A percentile compares a stretch with the other conserved stretches of the same genome.
Evolutionary conservation across 2,113 vertebrate species (phyloP).

Genomic region (Vulpes vulpes): DNA sequence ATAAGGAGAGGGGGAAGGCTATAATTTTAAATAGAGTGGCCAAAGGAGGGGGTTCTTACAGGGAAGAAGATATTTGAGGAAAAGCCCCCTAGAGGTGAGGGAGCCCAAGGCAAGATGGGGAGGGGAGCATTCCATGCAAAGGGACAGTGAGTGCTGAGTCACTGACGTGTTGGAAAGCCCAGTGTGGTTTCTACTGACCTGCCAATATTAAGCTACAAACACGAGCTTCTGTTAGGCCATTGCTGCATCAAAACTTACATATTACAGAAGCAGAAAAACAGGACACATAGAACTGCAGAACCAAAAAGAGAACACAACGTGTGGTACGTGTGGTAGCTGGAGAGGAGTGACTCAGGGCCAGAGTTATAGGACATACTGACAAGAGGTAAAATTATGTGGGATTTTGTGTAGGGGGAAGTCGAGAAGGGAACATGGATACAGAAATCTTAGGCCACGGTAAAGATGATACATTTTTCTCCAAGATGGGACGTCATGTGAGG

Average conservation of each 20-base stretch:
- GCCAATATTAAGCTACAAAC: no score
- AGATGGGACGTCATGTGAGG: neutral
- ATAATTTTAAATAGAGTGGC: neutral
- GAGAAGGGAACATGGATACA: rapidly evolving
- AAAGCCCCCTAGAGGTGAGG: neutral
- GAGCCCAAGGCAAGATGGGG: neutral
- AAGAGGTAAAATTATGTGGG: neutral
- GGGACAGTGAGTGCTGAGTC: no score
- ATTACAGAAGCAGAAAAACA: no score
- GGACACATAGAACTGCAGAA: no score
- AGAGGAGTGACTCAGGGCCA: neutral
- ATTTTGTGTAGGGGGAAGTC: neutral
- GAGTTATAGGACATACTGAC: neutral
- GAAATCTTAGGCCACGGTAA: neutral
- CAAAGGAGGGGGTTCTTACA: neutral
- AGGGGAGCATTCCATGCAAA: neutral
- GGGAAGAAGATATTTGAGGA: neutral
- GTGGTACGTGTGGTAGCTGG: no score
- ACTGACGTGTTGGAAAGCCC: neutral
- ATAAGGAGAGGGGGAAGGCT: neutral
- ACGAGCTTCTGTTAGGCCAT: no score
- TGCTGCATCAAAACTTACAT: no score
- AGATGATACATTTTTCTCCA: neutral
- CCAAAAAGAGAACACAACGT: no score
- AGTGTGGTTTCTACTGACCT: no score